A percentile compares a stretch with the other conserved stretches of the same genome.
These are phyloP conservation scores for Smutsia temminckii DNA, from an alignment of 2,797 vertebrate species.

Conservation along the genomic window DNA sequence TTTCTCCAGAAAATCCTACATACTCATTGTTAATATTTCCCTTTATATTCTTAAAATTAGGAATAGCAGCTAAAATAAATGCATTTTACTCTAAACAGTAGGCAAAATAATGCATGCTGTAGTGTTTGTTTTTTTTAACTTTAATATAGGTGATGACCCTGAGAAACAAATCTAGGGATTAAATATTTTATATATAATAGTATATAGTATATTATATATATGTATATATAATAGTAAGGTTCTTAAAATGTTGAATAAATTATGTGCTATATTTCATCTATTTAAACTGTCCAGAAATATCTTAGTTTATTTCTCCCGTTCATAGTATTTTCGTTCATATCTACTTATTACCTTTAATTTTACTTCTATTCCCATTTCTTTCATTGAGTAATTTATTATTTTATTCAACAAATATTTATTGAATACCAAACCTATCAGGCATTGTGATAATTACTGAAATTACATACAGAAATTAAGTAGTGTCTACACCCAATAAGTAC, in stretches of 20 bases:
- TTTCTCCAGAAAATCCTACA: background rate
- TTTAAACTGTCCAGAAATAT: background rate
- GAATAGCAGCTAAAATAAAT: background rate
- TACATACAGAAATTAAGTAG: background rate
- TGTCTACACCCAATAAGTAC: background rate
- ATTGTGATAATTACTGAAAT: background rate
- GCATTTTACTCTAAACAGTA: background rate
- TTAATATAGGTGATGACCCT: background rate
- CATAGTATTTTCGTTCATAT: background rate
- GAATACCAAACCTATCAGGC: background rate
- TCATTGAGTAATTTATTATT: background rate
- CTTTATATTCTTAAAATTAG: background rate
- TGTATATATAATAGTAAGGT: background rate
- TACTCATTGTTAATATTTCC: background rate
- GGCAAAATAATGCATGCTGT: background rate
- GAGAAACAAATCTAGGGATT: background rate
- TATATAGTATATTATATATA: background rate
- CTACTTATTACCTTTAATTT: background rate
- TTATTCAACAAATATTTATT: slow-evolving; percentile 16
- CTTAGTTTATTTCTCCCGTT: background rate
- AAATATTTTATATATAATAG: background rate
- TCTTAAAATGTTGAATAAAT: background rate
- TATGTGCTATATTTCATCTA: background rate
- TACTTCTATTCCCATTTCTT: background rate
- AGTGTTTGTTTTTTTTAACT: background rate